These are phyloP conservation scores for Thalassarche chlororhynchos DNA, from an alignment of 2,113 vertebrate species.

Conservation along the genomic window DNA sequence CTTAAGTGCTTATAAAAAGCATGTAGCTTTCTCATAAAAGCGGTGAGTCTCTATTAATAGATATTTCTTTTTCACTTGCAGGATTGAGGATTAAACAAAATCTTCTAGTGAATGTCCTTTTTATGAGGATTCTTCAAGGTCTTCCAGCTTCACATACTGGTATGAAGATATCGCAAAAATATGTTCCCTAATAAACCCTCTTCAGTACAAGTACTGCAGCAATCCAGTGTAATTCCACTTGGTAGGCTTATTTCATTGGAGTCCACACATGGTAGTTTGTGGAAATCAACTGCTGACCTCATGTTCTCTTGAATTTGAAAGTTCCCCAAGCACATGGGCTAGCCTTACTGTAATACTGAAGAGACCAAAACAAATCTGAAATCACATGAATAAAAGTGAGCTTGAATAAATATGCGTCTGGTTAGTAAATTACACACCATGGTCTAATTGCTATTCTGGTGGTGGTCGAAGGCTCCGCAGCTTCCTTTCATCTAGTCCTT, in stretches of 20 bases:
- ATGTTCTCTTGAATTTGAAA: neutral
- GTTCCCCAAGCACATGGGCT: conserved; percentile 40
- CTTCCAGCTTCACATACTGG: conserved; percentile 49
- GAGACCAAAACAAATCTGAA: conserved; percentile 60
- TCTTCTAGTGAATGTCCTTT: conserved; percentile 51
- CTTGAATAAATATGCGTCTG: conserved; percentile 4
- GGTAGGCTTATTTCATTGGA: neutral
- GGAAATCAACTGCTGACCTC: conserved; percentile 26
- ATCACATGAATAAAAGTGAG: conserved; percentile 14
- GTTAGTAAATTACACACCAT: neutral
- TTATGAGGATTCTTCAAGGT: conserved; percentile 34
- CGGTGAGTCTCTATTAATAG: conserved; percentile 34
- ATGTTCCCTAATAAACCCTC: conserved; percentile 17
- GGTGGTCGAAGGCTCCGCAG: conserved; percentile 89
- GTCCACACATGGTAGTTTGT: neutral
- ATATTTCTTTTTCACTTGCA: conserved; percentile 6
- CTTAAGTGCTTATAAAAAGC: conserved; percentile 66
- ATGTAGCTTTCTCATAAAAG: conserved; percentile 47
- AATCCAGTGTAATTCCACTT: conserved; percentile 66
- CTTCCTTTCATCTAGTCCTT: conserved; percentile 89
- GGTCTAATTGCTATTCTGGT: conserved; percentile 76
- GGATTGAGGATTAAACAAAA: conserved; percentile 37
- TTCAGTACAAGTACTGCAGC: conserved; percentile 39
- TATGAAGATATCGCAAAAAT: neutral
- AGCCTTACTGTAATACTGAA: conserved; percentile 66